Evolutionary conservation across 1,140 invertebrate genomes (phyloP).

Genomic region (Drosophila aff.): DNA sequence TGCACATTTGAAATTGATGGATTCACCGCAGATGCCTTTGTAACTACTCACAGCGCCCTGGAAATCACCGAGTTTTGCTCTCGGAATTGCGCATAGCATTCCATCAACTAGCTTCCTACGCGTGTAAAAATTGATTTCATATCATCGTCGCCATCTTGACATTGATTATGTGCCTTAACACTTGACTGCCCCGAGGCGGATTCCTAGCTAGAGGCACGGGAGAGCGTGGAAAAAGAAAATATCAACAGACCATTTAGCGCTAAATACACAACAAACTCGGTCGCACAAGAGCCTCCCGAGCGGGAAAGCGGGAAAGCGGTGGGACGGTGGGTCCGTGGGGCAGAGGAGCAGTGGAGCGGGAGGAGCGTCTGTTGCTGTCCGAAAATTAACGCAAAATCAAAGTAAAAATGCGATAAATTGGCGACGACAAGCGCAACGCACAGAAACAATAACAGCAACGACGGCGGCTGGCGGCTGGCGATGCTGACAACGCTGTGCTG

Average conservation of each 20-base stretch:
- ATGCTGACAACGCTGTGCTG: slow-evolving; percentile 46
- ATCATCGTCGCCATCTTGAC: slow-evolving; percentile 66
- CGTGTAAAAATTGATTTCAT: slow-evolving; percentile 63
- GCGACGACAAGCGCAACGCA: slow-evolving; percentile 76
- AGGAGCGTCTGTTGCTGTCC: slow-evolving; percentile 46
- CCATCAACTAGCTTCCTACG: slow-evolving; percentile 37
- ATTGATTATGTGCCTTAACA: slow-evolving; percentile 74
- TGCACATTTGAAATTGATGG: slow-evolving; percentile 7
- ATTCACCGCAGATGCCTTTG: slow-evolving; percentile 8
- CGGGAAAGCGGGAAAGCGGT: slow-evolving; percentile 2
- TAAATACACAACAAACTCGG: slow-evolving; percentile 56
- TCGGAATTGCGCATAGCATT: slow-evolving; percentile 8
- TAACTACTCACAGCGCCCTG: slow-evolving; percentile 12
- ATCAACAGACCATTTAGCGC: slow-evolving; percentile 73
- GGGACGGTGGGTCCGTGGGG: not conserved
- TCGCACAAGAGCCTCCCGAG: not conserved
- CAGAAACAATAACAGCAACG: slow-evolving; percentile 51
- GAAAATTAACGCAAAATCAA: slow-evolving; percentile 83
- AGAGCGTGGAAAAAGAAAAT: slow-evolving; percentile 47
- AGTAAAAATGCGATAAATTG: slow-evolving; percentile 84
- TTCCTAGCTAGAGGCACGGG: slow-evolving; percentile 11
- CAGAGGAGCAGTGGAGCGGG: not conserved
- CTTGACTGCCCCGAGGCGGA: slow-evolving; percentile 56
- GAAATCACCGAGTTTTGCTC: slow-evolving; percentile 7
- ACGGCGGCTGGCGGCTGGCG: slow-evolving; percentile 21